Percentiles rank a stretch among this genome's conserved stretches.
Conservation (phyloP, 2,797 vertebrate species). For the Euphonia xanthogaster region DNA sequence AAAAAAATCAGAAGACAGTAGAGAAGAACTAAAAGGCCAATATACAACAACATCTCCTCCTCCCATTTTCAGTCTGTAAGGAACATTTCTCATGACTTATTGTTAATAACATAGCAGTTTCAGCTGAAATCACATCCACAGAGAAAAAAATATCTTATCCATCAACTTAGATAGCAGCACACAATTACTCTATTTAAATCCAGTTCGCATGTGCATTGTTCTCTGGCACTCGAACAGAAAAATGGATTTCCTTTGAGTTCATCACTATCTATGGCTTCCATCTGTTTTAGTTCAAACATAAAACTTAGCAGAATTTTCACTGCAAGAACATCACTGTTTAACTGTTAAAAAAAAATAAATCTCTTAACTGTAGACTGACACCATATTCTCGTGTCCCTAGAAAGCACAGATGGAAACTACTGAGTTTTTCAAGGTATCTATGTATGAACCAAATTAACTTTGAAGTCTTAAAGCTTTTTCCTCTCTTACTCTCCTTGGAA, state of each 20-base stretch:
- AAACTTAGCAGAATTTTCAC: conserved; percentile 17
- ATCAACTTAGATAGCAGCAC: conserved; percentile 7
- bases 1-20: not conserved
- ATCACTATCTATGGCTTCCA: conserved; percentile 40
- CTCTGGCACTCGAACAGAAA: not conserved
- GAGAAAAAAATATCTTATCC: not conserved
- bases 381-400: not conserved
- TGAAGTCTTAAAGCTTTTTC: not conserved
- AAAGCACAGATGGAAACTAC: not conserved
- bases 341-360: not conserved
- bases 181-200: conserved; percentile 40
- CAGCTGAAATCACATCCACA: conserved; percentile 15
- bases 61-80: not conserved
- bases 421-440: not conserved
- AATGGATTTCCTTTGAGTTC: conserved; percentile 34
- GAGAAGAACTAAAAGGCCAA: not conserved
- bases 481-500: not conserved
- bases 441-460: not conserved
- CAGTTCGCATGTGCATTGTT: conserved; percentile 1
- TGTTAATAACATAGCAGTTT: not conserved
- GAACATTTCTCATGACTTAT: not conserved
- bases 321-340: not conserved
- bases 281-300: conserved; percentile 33
- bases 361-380: not conserved
- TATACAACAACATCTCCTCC: not conserved